Base-by-base conservation (phyloP, 2,797 vertebrate genomes). In the Thamnophis elegans region DNA sequence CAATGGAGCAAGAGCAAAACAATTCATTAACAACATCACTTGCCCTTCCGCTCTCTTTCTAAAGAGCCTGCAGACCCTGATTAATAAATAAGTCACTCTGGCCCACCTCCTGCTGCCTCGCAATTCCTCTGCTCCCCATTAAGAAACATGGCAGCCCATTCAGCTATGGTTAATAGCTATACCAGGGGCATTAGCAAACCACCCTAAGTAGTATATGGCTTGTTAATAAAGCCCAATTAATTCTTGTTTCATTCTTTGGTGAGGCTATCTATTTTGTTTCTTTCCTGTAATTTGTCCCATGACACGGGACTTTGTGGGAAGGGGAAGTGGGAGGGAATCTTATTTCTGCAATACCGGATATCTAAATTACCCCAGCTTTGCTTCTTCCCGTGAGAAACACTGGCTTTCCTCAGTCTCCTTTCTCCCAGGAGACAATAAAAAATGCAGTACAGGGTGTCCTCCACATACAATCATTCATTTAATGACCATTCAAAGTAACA, bases 181-280 rank as follows among this genome's bases (percentile, higher is more conserved):
- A 0, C 53, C 26, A 0, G 0, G 0, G 89, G 91, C 89, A 16
- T 0, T 2, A 92, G 82, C 91, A 90, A 90, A 94, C 53, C 95
- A 90, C 87, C 58, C 54, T 2, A 0, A 90, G 88, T 18, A 55
- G 90, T 51, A 10, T 11, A 32, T 0, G 1, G 92, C 36, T 95
- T 2, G 87, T 91, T 94, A 96, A 92, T 0, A 0, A 90, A 94
- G 73, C 53, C 82, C 0, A 94, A 88, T 95, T 94, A 94, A 95
- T 91, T 25, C 82, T 85, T 92, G 28, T 14, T 87, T 90, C 82
- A 93, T 60, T 54, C 85, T 85, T 85, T 68, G 18, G 22, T 14
- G 85, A 73, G 13, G n/a, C 93, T 78, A 82, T 18, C 13, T 73
- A 53, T 58, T 68, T 73, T 59, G 78, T 90, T 87, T 59, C 88